These are phyloP conservation scores for Copsychus sechellarum DNA, from an alignment of 2,113 vertebrate species.

Conservation along the genomic window DNA sequence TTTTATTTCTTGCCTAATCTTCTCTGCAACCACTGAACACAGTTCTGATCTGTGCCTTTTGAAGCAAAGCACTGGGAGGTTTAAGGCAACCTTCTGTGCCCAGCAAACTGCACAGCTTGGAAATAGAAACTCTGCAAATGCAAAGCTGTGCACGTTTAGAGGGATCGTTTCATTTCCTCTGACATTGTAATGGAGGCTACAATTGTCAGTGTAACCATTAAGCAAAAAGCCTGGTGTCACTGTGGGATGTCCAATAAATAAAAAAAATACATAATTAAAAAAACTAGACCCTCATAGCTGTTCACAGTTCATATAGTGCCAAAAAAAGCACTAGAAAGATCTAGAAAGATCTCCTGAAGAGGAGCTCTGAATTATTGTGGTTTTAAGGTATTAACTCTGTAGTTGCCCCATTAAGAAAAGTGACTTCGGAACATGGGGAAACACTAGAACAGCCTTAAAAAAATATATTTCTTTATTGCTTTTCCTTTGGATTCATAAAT, in stretches of 20 bases:
- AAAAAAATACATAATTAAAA: background rate
- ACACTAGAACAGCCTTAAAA: background rate
- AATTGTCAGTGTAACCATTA: background rate
- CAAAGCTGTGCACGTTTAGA: background rate
- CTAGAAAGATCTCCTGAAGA: background rate
- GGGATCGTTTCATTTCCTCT: background rate
- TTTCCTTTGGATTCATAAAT: background rate
- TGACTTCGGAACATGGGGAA: background rate
- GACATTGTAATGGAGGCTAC: background rate
- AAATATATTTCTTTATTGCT: background rate
- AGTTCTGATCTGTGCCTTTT: background rate
- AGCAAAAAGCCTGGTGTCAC: background rate
- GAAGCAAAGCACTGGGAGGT: constrained; percentile 20
- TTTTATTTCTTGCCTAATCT: background rate
- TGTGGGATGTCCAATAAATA: background rate
- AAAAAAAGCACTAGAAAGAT: background rate
- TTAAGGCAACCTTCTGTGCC: constrained; percentile 13
- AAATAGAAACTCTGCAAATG: background rate
- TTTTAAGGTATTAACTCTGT: background rate
- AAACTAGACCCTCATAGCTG: background rate
- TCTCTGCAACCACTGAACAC: background rate
- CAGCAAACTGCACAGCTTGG: background rate
- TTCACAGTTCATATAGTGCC: background rate
- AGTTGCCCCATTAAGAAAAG: background rate
- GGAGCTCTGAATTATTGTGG: background rate